These are phyloP conservation scores for Toxotes chatareus DNA, from an alignment of 2,113 vertebrate genomes.

Conservation along the genomic window DNA sequence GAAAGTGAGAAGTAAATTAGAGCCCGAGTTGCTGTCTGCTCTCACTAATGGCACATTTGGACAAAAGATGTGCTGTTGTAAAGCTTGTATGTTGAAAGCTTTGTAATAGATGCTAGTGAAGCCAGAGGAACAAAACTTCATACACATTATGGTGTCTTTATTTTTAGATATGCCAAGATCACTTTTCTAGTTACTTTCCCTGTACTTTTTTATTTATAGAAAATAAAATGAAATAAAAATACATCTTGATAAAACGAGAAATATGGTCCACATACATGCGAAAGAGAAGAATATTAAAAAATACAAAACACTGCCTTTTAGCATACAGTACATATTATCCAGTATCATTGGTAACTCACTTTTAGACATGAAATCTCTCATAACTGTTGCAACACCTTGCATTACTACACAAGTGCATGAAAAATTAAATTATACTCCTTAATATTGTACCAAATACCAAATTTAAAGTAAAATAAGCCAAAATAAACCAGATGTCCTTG, in stretches of 20 bases:
- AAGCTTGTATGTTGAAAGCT: constrained; percentile 1
- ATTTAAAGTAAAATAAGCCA: background rate
- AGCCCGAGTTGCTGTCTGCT: constrained; percentile 24
- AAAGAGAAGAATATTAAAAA: no score
- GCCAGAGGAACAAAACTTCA: background rate
- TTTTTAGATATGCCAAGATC: background rate
- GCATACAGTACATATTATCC: background rate
- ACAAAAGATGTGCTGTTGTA: constrained; percentile 32
- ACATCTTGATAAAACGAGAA: background rate
- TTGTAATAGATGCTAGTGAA: constrained; percentile 18
- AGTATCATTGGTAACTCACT: background rate
- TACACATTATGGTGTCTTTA: background rate
- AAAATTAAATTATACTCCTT: background rate
- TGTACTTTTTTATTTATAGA: background rate
- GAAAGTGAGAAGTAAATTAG: constrained; percentile 47
- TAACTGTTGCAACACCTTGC: background rate
- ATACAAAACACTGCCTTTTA: no score
- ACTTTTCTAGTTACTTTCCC: background rate
- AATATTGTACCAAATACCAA: background rate
- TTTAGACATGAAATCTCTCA: no score
- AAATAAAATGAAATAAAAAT: background rate
- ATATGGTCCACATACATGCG: background rate
- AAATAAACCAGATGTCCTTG: no score
- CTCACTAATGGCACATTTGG: constrained; percentile 44
- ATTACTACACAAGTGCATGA: background rate